These are phyloP conservation scores for Bucorvus abyssinicus DNA, from an alignment of 2,797 vertebrate genomes.

Conservation along the genomic window DNA sequence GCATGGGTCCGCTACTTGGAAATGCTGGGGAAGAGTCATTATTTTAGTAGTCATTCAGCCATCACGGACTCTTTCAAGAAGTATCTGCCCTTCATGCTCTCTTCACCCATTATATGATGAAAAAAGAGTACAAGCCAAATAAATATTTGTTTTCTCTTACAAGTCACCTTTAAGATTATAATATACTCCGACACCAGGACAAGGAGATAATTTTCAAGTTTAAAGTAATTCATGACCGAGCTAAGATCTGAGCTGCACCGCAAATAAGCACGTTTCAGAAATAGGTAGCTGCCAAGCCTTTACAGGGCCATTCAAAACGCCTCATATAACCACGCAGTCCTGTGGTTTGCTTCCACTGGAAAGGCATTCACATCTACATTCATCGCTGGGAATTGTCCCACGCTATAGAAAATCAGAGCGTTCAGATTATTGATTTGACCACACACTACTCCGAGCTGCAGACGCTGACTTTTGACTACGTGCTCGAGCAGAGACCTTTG, in stretches of 20 bases:
- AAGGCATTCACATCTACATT: background rate
- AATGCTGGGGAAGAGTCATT: background rate
- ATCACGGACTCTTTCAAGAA: background rate
- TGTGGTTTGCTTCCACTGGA: background rate
- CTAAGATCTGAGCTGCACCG: background rate
- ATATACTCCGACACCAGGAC: conserved; percentile 20
- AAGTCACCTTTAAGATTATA: conserved; percentile 43
- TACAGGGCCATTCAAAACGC: background rate
- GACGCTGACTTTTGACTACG: background rate
- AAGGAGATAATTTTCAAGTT: conserved; percentile 23
- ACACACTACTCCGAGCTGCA: background rate
- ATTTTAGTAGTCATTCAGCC: background rate
- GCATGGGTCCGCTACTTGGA: background rate
- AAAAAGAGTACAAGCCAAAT: conserved; percentile 7
- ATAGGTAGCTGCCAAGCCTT: background rate
- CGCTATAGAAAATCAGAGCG: background rate
- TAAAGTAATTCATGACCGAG: conserved; percentile 32
- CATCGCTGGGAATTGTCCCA: background rate
- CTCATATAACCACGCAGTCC: background rate
- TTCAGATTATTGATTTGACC: background rate
- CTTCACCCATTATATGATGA: background rate
- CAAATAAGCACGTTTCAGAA: conserved; percentile 34
- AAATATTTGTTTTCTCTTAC: conserved; percentile 25
- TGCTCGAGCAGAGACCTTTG: background rate
- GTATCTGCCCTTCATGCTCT: background rate